Conservation (phyloP, 23 tunicate species). For the Phallusia fumigata region DNA sequence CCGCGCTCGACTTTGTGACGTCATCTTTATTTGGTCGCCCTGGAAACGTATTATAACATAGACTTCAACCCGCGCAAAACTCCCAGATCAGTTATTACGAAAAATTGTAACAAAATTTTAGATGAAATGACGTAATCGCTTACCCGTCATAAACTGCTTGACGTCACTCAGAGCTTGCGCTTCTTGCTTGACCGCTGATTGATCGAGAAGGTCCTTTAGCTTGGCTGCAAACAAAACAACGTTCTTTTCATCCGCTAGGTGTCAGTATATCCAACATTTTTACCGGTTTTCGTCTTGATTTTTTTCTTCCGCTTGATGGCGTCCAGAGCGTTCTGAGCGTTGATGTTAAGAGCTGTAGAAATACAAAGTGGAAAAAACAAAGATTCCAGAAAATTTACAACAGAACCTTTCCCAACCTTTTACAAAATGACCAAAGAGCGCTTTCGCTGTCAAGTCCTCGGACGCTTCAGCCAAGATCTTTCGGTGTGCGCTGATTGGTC, state of each 20-base stretch:
- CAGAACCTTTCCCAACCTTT: conserved; percentile 30
- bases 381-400: neutral
- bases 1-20: conserved; percentile 7
- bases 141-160: neutral
- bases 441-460: conserved; percentile 27
- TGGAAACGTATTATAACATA: neutral
- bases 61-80: no score
- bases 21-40: neutral
- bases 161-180: neutral
- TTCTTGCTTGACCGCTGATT: neutral
- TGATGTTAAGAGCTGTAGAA: conserved; percentile 68
- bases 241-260: neutral
- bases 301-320: conserved; percentile 39
- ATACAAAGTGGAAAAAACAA: no score
- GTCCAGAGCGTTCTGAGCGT: conserved; percentile 59
- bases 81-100: neutral
- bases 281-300: neutral
- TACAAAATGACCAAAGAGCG: conserved; percentile 50
- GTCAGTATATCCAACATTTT: neutral
- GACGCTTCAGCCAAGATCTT: neutral
- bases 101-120: neutral
- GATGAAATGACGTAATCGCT: neutral
- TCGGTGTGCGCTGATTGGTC: neutral
- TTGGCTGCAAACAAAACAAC: neutral
- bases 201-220: neutral